Evolutionary conservation across 2,888 invertebrate genomes (phyloP).

Genomic region (Phorcus lineatus): DNA sequence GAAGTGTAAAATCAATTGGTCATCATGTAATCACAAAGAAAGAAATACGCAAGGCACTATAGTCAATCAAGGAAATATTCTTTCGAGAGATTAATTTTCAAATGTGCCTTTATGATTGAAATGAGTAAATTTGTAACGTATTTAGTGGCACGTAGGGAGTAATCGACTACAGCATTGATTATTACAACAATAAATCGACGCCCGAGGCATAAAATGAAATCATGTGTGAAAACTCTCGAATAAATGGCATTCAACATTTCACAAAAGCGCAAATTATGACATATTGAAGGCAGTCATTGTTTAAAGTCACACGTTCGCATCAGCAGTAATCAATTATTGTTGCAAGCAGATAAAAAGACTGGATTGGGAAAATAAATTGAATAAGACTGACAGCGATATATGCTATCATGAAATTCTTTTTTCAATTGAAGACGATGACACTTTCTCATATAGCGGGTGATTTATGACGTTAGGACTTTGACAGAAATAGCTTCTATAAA

Average conservation of each 20-base stretch:
- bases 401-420: not conserved
- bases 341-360: not conserved
- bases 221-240: not conserved
- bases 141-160: no score
- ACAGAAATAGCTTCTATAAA: slow-evolving; percentile 3
- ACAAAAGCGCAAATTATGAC: not conserved
- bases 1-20: no score
- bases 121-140: no score
- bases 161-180: no score
- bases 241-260: not conserved
- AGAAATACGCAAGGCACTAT: no score
- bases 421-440: slow-evolving; percentile 4
- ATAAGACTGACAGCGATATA: not conserved
- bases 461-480: not conserved
- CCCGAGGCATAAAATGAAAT: not conserved
- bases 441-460: not conserved
- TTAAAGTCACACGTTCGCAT: not conserved
- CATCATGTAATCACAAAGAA: no score
- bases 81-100: no score
- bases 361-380: not conserved
- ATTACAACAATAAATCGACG: no score
- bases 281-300: not conserved
- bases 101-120: no score
- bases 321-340: not conserved
- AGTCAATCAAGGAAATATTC: no score